phyloP scores from a whole-genome alignment of 1,140 invertebrate genomes.

The Apis mellifera region DNA sequence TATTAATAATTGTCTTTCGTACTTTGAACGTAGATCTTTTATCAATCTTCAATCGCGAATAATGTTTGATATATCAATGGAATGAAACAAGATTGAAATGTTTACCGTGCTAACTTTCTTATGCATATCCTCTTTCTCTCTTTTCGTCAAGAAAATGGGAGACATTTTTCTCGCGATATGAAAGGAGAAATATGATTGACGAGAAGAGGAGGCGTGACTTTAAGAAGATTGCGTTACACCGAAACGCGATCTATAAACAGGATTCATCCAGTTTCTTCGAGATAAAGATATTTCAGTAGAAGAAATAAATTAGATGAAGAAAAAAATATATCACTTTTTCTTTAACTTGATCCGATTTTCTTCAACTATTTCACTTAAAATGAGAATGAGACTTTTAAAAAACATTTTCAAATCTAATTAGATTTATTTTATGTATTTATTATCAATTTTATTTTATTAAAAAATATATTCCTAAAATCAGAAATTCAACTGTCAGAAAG shows the following conservation, averaged over 20 bases:
- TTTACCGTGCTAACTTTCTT: background rate
- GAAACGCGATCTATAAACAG: background rate
- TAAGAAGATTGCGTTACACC: background rate
- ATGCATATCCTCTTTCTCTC: no score
- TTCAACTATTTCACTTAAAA: no score
- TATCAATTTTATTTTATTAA: no score
- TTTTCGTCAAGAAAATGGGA: background rate
- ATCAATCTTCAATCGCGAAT: no score
- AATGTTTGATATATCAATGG: background rate
- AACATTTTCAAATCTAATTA: no score
- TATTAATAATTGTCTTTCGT: no score
- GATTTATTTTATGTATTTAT: no score
- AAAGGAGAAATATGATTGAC: background rate
- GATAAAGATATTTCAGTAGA: background rate
- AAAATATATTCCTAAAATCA: no score
- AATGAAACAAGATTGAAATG: constrained; percentile 18
- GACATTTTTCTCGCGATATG: constrained; percentile 3
- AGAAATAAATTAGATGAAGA: background rate
- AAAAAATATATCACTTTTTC: background rate
- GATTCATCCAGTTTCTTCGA: background rate
- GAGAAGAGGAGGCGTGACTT: background rate
- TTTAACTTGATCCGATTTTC: no score
- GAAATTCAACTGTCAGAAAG: no score
- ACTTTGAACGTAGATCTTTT: no score
- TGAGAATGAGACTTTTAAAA: no score